Evolutionary conservation across 2,797 vertebrate genomes (phyloP).

Genomic region (Schizothorax lantsangensis): DNA sequence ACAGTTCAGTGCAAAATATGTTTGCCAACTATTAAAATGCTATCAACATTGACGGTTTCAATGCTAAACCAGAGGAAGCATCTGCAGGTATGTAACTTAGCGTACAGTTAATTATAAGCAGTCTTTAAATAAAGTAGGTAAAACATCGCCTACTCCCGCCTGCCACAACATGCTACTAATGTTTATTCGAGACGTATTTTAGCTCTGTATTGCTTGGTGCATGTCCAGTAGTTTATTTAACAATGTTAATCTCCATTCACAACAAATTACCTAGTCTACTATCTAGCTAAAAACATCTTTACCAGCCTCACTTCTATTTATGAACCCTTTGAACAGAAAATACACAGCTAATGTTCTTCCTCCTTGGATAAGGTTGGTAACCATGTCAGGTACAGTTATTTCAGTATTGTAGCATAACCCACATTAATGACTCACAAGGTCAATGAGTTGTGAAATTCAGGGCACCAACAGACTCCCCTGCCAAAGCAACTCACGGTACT

Average conservation of each 20-base stretch:
- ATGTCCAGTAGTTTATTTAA: neutral
- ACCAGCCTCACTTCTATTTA: neutral
- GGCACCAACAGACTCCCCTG: too few species aligned
- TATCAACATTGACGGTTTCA: neutral
- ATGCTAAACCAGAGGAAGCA: neutral
- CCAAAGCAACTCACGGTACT: too few species aligned
- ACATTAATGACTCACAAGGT: neutral
- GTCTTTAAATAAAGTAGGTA: neutral
- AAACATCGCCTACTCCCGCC: neutral
- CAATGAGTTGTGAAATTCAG: neutral
- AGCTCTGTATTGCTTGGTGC: neutral
- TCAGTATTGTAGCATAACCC: neutral
- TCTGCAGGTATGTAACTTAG: neutral
- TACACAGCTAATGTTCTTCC: neutral
- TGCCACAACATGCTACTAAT: neutral
- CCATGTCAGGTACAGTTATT: neutral
- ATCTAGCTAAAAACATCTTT: neutral
- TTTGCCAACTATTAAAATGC: neutral
- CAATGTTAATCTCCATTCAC: neutral
- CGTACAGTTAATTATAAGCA: neutral
- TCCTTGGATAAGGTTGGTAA: neutral
- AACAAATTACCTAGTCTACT: conserved; percentile 6
- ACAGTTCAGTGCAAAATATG: neutral
- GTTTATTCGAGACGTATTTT: neutral
- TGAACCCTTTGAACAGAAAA: neutral